Conservation (phyloP, 2,113 vertebrate species). For the Gallinago paraguaiae region DNA sequence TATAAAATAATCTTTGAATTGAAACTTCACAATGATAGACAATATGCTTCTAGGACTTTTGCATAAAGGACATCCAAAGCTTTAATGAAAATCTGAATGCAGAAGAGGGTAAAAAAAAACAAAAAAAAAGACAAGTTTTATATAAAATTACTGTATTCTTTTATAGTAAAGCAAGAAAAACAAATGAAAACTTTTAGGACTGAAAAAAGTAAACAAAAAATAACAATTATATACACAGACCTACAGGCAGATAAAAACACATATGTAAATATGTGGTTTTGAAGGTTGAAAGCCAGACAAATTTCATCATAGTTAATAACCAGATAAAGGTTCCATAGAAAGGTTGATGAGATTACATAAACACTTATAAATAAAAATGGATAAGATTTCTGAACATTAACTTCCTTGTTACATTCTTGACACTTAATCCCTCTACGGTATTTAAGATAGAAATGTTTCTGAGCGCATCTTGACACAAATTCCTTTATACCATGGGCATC, state of each 20-base stretch:
- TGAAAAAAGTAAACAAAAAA: neutral
- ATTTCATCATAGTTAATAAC: neutral
- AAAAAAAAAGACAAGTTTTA: neutral
- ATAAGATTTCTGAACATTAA: neutral
- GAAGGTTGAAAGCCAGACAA: neutral
- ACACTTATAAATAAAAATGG: neutral
- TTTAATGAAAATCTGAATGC: neutral
- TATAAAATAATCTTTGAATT: slow-evolving; percentile 3
- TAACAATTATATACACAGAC: neutral
- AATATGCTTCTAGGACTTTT: neutral
- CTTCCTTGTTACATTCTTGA: neutral
- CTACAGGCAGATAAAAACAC: neutral
- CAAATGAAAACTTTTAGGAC: neutral
- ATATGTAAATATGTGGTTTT: neutral
- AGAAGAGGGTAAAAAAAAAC: neutral
- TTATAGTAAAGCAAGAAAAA: neutral
- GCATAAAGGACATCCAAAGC: neutral
- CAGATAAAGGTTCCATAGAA: neutral
- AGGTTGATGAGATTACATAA: neutral
- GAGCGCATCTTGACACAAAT: neutral
- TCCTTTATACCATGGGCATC: neutral
- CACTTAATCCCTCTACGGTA: neutral
- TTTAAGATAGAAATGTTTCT: neutral
- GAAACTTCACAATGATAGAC: neutral
- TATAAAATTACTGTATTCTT: neutral